Evolutionary conservation across 2,888 invertebrate genomes (phyloP), one percentile per base, ranked within the genome.

Genomic region (Acronicta aceris): DNA sequence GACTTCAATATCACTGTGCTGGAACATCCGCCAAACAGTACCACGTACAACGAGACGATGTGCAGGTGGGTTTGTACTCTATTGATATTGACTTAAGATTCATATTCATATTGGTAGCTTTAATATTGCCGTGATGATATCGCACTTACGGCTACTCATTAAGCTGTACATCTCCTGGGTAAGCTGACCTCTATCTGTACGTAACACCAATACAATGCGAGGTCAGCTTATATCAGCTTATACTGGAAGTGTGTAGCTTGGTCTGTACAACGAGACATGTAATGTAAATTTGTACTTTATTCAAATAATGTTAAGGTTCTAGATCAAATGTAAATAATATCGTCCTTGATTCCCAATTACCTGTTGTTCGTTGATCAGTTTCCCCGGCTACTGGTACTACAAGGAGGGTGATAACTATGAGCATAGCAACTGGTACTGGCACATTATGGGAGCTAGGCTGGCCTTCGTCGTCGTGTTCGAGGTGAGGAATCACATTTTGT

Each of bases 381-480:
- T 98, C 92, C 96, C 97, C 27, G 99, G 98, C 81, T 98, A 97
- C 89, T 96, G 99, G 85, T 96, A 97, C 64, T 83, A 86, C 73
- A 84, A 85, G 64, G 74, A 87, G 4, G 88, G 86, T 6, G 90
- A 88, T 4, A 86, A 88, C 70, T 98, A 98, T 85, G 89, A 95
- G 74, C 95, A 96, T 79, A 97, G 97, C 8, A 95, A 96, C 65
- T 96, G 97, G 88, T 99, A 97, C 90, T 99, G 99, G 98, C 97
- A 98, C 81, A 96, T 99, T 60, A 95, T 99, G 81, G 98, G 98
- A 8, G 98, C 98, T 12, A 95, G 98, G 79, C 92, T 99, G 71
- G 97, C 97, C 0, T 99, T 99, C 89, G 97, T 99, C 59, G 97
- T 99, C 1, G 96, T 98, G 2, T 99, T 99, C 93, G 98, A 99